Conservation (phyloP, 2,888 invertebrate genomes). For the Noctua comes region DNA sequence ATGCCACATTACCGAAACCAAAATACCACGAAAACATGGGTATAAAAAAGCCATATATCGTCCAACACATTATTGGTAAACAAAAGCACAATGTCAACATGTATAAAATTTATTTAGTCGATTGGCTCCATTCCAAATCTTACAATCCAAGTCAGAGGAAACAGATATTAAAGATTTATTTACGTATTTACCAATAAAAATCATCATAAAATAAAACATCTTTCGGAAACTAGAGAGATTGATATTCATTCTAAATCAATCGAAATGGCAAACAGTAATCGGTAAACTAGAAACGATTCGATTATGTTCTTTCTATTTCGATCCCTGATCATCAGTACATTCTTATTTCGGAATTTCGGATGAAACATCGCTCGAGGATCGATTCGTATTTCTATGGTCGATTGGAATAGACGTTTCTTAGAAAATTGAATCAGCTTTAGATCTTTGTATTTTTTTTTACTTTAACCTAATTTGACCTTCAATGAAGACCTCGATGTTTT, state of each 20-base stretch:
- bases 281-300: slow-evolving; percentile 12
- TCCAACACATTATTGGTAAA: slow-evolving; percentile 51
- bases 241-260: slow-evolving; percentile 53
- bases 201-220: slow-evolving; percentile 40
- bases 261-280: slow-evolving; percentile 28
- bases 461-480: neutral
- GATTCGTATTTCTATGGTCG: slow-evolving; percentile 13
- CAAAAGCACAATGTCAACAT: slow-evolving; percentile 58
- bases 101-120: slow-evolving; percentile 45
- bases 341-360: slow-evolving; percentile 12
- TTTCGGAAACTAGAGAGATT: slow-evolving; percentile 46
- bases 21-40: slow-evolving; percentile 29
- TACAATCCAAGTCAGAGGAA: slow-evolving; percentile 39
- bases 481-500: slow-evolving; percentile 16
- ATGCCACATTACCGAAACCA: neutral
- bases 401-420: slow-evolving; percentile 31
- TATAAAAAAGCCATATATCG: slow-evolving; percentile 38
- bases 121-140: slow-evolving; percentile 62
- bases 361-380: slow-evolving; percentile 24
- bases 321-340: slow-evolving; percentile 32
- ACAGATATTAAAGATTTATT: slow-evolving; percentile 59
- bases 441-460: neutral
- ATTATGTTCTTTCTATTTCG: slow-evolving; percentile 24
- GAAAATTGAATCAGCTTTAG: slow-evolving; percentile 38
- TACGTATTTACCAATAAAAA: slow-evolving; percentile 62